Percentiles rank a stretch among this genome's conserved stretches.
Conservation (phyloP, 2,888 invertebrate species). For the Adelognathus sp. region DNA sequence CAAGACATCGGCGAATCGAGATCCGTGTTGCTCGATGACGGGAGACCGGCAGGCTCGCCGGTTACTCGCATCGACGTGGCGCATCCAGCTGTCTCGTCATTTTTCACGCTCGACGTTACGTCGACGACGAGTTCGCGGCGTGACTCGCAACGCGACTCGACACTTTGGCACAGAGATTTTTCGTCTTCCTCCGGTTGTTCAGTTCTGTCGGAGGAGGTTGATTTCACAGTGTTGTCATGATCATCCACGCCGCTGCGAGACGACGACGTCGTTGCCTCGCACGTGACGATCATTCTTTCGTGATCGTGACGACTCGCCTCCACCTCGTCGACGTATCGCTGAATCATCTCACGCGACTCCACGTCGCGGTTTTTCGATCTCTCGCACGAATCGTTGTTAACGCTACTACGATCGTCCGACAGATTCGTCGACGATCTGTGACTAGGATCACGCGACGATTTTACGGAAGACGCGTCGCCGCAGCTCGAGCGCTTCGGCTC, state of each 20-base stretch:
- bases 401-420: conserved; percentile 67
- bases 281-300: conserved; percentile 54
- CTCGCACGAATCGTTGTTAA: conserved; percentile 68
- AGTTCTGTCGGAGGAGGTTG: not conserved
- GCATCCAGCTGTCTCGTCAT: conserved; percentile 47
- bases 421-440: conserved; percentile 74
- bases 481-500: conserved; percentile 65
- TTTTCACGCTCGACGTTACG: conserved; percentile 48
- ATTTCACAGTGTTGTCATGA: not conserved
- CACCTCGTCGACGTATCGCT: conserved; percentile 55
- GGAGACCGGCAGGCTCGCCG: conserved; percentile 62
- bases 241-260: conserved; percentile 9
- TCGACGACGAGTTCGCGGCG: conserved; percentile 40
- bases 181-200: not conserved
- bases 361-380: conserved; percentile 68
- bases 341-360: conserved; percentile 25
- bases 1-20: conserved; percentile 79
- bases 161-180: conserved; percentile 39
- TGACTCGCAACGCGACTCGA: conserved; percentile 42
- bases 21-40: conserved; percentile 73
- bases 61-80: conserved; percentile 61
- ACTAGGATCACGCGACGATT: conserved; percentile 74
- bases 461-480: conserved; percentile 70
- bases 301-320: conserved; percentile 62
- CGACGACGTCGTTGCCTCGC: conserved; percentile 42